Conservation (phyloP, 2,113 vertebrate species). For the Notarius lentiginosus region DNA sequence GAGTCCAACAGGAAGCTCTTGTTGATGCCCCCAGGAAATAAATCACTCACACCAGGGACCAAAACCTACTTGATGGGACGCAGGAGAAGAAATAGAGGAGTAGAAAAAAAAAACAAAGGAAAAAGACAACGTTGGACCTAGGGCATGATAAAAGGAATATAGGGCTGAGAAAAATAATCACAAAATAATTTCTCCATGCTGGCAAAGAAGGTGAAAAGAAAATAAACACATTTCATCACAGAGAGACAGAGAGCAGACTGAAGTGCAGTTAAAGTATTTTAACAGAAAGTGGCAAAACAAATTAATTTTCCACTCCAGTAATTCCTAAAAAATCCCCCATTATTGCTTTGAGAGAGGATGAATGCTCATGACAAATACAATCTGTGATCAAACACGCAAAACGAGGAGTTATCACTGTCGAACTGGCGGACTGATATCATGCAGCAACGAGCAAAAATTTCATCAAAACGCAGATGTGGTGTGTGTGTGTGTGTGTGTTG, state of each 20-base stretch:
- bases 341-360: background rate
- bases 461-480: background rate
- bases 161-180: background rate
- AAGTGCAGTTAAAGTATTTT: slow-evolving; percentile 10
- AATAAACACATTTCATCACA: background rate
- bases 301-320: slow-evolving; percentile 25
- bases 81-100: background rate
- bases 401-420: background rate
- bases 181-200: background rate
- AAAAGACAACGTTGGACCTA: slow-evolving; percentile 25
- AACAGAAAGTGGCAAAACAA: slow-evolving; percentile 10
- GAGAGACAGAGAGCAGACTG: background rate
- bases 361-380: background rate
- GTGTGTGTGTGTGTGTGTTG: background rate
- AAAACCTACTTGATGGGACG: background rate
- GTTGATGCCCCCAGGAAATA: background rate
- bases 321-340: slow-evolving; percentile 17
- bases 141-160: background rate
- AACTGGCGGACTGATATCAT: background rate
- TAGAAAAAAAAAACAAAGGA: slow-evolving; percentile 47
- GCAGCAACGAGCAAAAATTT: background rate
- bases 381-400: background rate
- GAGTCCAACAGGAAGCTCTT: slow-evolving; percentile 14
- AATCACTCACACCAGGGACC: slow-evolving; percentile 15
- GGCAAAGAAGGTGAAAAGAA: background rate